Base-by-base conservation (phyloP, 2,113 vertebrate species). In the Dolichotis patagonum region DNA sequence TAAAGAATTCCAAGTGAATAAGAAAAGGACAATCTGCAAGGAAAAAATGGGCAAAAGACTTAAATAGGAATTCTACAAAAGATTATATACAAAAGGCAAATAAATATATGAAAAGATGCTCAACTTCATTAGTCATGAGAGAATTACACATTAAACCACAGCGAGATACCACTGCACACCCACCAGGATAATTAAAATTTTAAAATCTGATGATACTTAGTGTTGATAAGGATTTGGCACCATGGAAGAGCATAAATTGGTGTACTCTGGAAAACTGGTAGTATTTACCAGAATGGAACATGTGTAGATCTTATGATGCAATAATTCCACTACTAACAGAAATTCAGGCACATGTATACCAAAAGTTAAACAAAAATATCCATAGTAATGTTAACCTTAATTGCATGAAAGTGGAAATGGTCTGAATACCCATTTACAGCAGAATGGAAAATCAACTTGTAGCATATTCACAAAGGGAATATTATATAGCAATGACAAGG, bases 321-420 rank as follows among this genome's bases (percentile, higher is more conserved):
- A 22, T 60, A 35, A 92, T 81, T 65, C 65, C 11, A 54, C 83
- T 58, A 30, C 41, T 88, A 95, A 91, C 35, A 95, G 43, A 97
- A 89, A 93, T 52, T 4, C 19, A 86, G 60, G 20, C 26, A 43
- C 46, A 88, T 62, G 2, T 82, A 22, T 16, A 94, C n/a, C 65
- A 94, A 94, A 92, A 93, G 52, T 88, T 46, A 91, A 95, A 60
- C 62, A 81, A 90, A 97, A 97, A 89, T n/a, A 83, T 84, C 24
- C 19, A 24, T 24, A 63, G 35, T 71, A 80, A 96, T 93, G 24
- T 67, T 73, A 86, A 1, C 81, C 38, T 75, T 83, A 60, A 73
- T 90, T 90, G 14, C 28, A 80, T 77, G 43, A 90, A 95, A 90
- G n/a, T 73, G 5, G 3, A 86, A 90, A 84, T 60, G 69, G 5